These are phyloP conservation scores for Trachelus troglodyta DNA, from an alignment of 2,888 invertebrate genomes.

Conservation along the genomic window DNA sequence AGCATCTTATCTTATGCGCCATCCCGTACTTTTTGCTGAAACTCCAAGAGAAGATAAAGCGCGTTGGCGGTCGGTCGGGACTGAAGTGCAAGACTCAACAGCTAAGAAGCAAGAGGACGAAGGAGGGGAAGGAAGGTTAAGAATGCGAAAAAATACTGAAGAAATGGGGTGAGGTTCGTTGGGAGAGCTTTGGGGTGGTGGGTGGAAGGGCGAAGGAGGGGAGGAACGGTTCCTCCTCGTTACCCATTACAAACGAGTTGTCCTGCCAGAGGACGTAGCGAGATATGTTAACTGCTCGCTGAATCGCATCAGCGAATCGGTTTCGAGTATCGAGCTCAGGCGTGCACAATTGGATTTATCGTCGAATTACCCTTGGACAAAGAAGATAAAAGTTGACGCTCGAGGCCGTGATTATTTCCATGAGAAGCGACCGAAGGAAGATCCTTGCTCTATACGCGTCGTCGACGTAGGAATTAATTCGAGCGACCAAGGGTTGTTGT, in stretches of 20 bases:
- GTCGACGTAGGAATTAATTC: background rate
- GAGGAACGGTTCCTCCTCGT: background rate
- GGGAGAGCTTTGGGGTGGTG: background rate
- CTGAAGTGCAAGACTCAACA: background rate
- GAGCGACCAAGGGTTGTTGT: background rate
- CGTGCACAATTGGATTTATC: background rate
- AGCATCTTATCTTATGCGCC: constrained; percentile 52
- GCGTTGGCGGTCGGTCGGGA: background rate
- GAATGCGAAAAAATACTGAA: background rate
- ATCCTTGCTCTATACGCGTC: background rate
- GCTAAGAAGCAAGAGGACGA: background rate
- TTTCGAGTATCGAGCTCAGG: background rate
- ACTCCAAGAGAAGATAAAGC: constrained; percentile 26
- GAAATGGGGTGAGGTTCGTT: background rate
- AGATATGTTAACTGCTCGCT: background rate
- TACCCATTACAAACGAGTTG: background rate
- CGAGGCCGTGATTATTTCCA: background rate
- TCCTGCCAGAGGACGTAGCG: background rate
- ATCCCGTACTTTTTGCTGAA: constrained; percentile 50
- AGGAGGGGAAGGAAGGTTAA: background rate
- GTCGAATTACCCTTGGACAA: background rate
- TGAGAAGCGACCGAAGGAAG: background rate
- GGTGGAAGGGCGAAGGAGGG: background rate
- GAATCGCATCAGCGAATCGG: background rate
- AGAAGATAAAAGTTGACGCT: background rate